These are phyloP conservation scores for Phasia obesa DNA, from an alignment of 2,888 invertebrate species.

Conservation along the genomic window DNA sequence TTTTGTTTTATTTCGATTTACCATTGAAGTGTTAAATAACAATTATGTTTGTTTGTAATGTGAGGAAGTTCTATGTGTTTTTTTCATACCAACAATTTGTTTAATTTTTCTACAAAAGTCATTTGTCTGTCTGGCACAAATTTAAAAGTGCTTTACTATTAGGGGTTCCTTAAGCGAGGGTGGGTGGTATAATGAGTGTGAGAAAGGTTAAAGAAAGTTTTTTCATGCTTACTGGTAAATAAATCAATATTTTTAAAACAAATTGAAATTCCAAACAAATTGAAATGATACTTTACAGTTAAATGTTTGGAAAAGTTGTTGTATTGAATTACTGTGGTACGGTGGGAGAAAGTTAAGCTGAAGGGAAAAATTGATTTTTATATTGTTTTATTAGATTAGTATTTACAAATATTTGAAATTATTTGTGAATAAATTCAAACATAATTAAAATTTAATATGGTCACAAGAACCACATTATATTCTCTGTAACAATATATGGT, in stretches of 20 bases:
- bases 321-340: not conserved
- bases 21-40: conserved; percentile 55
- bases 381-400: too few relatives aligned
- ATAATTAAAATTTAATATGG: too few relatives aligned
- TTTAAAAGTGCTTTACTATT: not conserved
- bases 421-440: too few relatives aligned
- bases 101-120: not conserved
- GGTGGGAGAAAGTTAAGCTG: not conserved
- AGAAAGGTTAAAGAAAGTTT: conserved; percentile 54
- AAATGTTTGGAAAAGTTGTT: conserved; percentile 8
- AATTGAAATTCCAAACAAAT: not conserved
- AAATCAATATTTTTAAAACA: conserved; percentile 13
- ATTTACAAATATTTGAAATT: too few relatives aligned
- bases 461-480: too few relatives aligned
- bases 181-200: conserved; percentile 42
- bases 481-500: too few relatives aligned
- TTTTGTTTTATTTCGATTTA: too few relatives aligned
- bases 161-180: too few relatives aligned
- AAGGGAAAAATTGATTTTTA: not conserved
- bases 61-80: conserved; percentile 11
- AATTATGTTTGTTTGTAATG: conserved; percentile 16
- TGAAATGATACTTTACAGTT: conserved; percentile 4
- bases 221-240: not conserved
- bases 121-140: not conserved
- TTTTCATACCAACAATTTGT: conserved; percentile 6